Evolutionary conservation across 2,888 invertebrate genomes (phyloP).

Genomic region (Clusia tigrina): DNA sequence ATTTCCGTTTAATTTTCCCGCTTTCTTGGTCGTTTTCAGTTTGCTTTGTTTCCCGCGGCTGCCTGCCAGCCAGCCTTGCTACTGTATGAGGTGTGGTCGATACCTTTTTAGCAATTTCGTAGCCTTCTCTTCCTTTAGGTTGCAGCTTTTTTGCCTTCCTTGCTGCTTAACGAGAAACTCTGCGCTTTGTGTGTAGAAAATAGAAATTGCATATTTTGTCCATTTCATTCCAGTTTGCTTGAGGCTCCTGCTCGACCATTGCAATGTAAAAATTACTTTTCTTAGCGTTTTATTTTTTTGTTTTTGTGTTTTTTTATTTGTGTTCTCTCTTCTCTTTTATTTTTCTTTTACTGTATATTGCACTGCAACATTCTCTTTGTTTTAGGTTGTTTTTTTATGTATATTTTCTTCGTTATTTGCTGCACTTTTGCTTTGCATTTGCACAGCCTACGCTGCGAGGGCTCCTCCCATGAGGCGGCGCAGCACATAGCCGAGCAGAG

Average conservation of each 20-base stretch:
- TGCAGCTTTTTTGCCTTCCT: neutral
- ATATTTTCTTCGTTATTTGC: neutral
- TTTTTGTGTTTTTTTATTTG: slow-evolving; percentile 1
- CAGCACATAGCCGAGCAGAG: too few relatives aligned
- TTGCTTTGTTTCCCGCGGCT: too few relatives aligned
- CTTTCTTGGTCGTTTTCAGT: too few relatives aligned
- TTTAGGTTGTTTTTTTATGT: slow-evolving; percentile 31
- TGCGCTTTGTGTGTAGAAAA: too few relatives aligned
- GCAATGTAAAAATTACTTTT: slow-evolving; percentile 46
- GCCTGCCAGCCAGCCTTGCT: too few relatives aligned
- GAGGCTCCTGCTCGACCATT: slow-evolving; percentile 13
- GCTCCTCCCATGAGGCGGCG: too few relatives aligned
- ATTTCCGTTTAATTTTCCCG: neutral
- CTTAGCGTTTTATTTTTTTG: slow-evolving; percentile 30
- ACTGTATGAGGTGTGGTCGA: too few relatives aligned
- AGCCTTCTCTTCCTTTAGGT: neutral
- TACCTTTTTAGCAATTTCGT: neutral
- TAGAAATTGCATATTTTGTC: slow-evolving; percentile 42
- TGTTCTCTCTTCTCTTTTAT: slow-evolving; percentile 1
- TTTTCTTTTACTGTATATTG: neutral
- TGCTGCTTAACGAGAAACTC: neutral
- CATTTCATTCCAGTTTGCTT: slow-evolving; percentile 20
- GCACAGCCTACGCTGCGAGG: neutral
- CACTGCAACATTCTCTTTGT: slow-evolving; percentile 17
- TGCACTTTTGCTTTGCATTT: neutral